phyloP scores from a whole-genome alignment of 2,113 vertebrate genomes.

The Lota lota region DNA sequence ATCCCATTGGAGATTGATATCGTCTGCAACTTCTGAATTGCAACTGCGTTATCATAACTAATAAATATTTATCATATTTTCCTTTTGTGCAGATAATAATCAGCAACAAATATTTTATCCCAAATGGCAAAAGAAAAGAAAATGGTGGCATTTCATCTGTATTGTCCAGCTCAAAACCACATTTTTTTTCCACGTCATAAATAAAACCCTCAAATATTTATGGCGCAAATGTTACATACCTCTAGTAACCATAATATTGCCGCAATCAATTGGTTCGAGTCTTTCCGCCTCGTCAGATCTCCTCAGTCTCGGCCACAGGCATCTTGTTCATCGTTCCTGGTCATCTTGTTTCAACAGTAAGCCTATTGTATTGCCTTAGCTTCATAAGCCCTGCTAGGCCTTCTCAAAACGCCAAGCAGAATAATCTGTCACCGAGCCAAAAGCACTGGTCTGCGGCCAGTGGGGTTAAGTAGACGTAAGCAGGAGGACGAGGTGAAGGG shows the following conservation, averaged over 20 bases:
- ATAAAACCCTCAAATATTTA: too few species aligned
- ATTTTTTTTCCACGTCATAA: too few species aligned
- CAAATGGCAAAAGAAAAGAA: too few species aligned
- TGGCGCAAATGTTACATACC: background rate
- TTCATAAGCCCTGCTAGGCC: slow-evolving; percentile 29
- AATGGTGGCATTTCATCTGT: too few species aligned
- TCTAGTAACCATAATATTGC: background rate
- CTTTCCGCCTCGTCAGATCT: slow-evolving; percentile 6
- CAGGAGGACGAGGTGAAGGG: slow-evolving; percentile 33
- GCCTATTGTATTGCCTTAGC: slow-evolving; percentile 37
- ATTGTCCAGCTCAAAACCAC: too few species aligned
- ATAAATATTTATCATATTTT: too few species aligned
- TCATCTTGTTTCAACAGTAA: slow-evolving; percentile 43
- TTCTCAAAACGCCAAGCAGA: slow-evolving; percentile 25
- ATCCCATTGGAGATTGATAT: too few species aligned
- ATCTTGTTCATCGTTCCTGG: slow-evolving; percentile 30
- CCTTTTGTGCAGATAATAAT: too few species aligned
- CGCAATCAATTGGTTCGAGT: background rate
- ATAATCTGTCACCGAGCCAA: slow-evolving; percentile 23
- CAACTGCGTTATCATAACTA: too few species aligned
- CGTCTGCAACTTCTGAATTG: too few species aligned
- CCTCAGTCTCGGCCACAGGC: slow-evolving; percentile 8
- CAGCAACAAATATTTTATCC: too few species aligned
- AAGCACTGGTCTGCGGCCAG: background rate
- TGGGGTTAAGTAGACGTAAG: slow-evolving; percentile 26